A percentile compares a stretch with the other conserved stretches of the same genome.
Evolutionary conservation across 2,113 vertebrate species (phyloP).

Genomic region (Etheostoma spectabile): DNA sequence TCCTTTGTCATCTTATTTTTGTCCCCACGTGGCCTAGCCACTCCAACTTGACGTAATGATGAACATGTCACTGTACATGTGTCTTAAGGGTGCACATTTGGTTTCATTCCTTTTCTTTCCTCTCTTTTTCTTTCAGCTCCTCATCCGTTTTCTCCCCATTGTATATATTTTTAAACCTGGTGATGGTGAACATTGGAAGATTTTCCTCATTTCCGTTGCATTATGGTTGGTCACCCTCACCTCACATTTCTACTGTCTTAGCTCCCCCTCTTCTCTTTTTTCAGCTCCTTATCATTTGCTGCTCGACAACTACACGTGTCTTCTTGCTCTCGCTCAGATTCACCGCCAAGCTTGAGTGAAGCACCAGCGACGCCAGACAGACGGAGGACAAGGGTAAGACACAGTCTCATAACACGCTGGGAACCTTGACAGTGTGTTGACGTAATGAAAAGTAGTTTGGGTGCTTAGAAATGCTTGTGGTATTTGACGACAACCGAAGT

Average conservation of each 20-base stretch:
- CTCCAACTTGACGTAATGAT: no score
- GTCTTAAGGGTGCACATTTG: no score
- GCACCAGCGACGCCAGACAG: neutral
- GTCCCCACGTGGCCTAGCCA: no score
- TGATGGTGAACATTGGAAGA: neutral
- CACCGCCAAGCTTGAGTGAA: neutral
- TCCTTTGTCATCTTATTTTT: no score
- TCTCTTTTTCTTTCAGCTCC: neutral
- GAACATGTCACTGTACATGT: no score
- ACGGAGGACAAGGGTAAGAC: constrained; percentile 54
- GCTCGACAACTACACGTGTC: neutral
- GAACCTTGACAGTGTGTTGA: neutral
- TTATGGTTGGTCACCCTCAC: no score
- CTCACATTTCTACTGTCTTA: neutral
- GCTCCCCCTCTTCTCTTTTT: neutral
- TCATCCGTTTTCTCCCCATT: neutral
- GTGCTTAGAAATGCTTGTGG: no score
- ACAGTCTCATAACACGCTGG: neutral
- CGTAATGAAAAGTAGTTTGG: neutral
- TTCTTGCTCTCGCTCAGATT: constrained; percentile 27
- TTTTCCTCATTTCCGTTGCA: neutral
- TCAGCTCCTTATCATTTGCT: neutral
- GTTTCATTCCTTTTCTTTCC: neutral
- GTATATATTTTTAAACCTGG: neutral
- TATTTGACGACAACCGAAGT: neutral